A percentile compares a stretch with the other conserved stretches of the same genome.
Evolutionary conservation across 2,113 vertebrate genomes (phyloP).

Genomic region (Piprites chloris): DNA sequence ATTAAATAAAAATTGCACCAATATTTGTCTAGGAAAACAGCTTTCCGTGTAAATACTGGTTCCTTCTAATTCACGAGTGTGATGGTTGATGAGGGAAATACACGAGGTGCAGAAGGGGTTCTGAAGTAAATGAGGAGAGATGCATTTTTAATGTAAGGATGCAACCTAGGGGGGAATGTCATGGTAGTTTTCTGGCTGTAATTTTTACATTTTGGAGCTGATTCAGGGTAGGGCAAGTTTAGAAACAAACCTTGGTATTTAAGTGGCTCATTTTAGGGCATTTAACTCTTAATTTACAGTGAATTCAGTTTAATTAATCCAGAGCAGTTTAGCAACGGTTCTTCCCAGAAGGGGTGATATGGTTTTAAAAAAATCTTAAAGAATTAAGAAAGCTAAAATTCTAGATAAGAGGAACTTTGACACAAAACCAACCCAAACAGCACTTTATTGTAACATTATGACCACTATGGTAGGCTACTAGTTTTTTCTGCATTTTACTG

Average conservation of each 20-base stretch:
- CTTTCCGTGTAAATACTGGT: conserved; percentile 44
- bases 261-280: conserved; percentile 21
- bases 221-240: background rate
- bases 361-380: background rate
- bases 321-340: background rate
- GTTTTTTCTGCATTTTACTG: conserved; percentile 37
- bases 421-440: conserved; percentile 19
- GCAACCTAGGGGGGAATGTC: background rate
- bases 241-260: conserved; percentile 5
- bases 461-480: background rate
- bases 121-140: background rate
- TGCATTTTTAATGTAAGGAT: conserved; percentile 43
- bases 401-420: background rate
- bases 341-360: background rate
- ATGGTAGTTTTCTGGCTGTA: background rate
- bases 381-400: background rate
- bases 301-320: background rate
- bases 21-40: conserved; percentile 61
- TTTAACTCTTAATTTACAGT: conserved; percentile 13
- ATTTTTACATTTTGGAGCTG: background rate
- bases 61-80: conserved; percentile 7
- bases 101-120: background rate
- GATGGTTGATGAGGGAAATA: background rate
- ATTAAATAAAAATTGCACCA: background rate
- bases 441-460: conserved; percentile 53